Base-by-base conservation (phyloP, 2,888 invertebrate genomes). In the Physocephala rufipes region DNA sequence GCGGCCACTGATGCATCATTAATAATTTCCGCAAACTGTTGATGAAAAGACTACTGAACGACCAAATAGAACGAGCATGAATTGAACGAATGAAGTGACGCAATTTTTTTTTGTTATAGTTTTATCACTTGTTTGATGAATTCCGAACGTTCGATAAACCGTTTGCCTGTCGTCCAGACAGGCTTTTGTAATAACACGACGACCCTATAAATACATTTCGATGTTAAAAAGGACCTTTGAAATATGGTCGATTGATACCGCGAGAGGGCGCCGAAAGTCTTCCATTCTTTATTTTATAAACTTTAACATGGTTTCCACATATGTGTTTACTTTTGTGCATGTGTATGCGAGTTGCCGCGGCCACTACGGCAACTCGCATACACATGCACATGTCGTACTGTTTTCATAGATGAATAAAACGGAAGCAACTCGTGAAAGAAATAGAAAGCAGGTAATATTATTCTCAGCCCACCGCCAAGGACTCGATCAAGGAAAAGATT, bases 401-500 rank as follows among this genome's bases (percentile, higher is more conserved):
- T 30, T 53, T 66, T 68, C 59, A 68, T 68, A 68, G 67, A 70
- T 63, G 75, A 78, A 76, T 76, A 80, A 78, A 76, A 82, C 83
- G 82, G 82, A 84, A 82, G 79, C 81, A 78, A 79, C 80, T 82
- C 82, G 81, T 82, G 84, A 82, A 82, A 84, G 81, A 82, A 84
- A 81, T 84, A 84, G 82, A 83, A 81, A 80, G 80, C 78, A 75
- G 78, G 78, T 76, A 74, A 36, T 45, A 45, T 62, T 62, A 45
- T 21, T 13, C 24, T 67, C 61, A 43, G 47, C 30, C 61, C 2
- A 55, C 16, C 61, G n/a, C 26, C 0, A 36, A 28, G 19, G 15
- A 47, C 21, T n/a, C 24, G 19, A 16, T 4, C 43, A 30, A 21
- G 43, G 19, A 45, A 26, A 59, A 45, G 45, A 67, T 26, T 58